Conservation (phyloP, 2,113 vertebrate genomes). For the Hassar affinis region DNA sequence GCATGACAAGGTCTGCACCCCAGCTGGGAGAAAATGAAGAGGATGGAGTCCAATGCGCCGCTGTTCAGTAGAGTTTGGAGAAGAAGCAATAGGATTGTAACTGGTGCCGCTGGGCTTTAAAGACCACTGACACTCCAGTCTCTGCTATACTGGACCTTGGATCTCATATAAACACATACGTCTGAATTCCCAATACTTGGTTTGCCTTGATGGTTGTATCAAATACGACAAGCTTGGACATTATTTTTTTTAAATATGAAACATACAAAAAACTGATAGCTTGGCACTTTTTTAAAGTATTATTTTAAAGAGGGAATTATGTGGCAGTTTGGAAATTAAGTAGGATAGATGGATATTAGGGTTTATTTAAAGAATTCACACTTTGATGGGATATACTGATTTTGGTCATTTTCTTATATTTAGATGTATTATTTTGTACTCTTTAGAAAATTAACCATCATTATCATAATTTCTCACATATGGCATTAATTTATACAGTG, state of each 20-base stretch:
- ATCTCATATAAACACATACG: conserved; percentile 60
- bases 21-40: conserved; percentile 9
- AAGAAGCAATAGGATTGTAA: conserved; percentile 38
- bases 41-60: background rate
- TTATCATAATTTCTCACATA: conserved; percentile 50
- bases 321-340: conserved; percentile 55
- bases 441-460: conserved; percentile 42
- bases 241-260: conserved; percentile 58
- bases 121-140: background rate
- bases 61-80: background rate
- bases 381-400: conserved; percentile 31
- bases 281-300: conserved; percentile 60
- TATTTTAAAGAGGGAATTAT: conserved; percentile 57
- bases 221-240: conserved; percentile 67
- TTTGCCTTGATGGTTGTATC: conserved; percentile 67
- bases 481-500: conserved; percentile 25
- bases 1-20: background rate
- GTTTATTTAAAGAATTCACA: conserved; percentile 53
- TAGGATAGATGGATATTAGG: conserved; percentile 64
- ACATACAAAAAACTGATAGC: conserved; percentile 69
- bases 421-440: conserved; percentile 46
- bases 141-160: conserved; percentile 47
- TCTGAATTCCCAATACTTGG: conserved; percentile 59
- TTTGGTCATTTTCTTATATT: conserved; percentile 36
- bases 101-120: conserved; percentile 47